phyloP scores from a whole-genome alignment of 1,140 invertebrate genomes.

The Hyles euphorbiae region DNA sequence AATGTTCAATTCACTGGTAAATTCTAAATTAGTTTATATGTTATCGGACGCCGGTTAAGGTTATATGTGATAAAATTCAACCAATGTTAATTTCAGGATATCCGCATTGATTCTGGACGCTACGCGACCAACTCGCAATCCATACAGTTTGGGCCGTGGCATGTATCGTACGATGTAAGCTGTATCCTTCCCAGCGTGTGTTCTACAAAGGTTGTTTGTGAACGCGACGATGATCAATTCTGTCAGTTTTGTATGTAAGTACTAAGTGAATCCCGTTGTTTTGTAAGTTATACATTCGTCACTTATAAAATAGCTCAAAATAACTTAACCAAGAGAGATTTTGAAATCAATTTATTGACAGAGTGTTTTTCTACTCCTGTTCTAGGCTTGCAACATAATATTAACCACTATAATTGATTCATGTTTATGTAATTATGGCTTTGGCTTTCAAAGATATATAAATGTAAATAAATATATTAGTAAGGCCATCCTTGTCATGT shows the following conservation, averaged over 20 bases:
- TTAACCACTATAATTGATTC: too few relatives aligned
- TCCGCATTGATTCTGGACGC: constrained; percentile 44
- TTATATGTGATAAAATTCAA: background rate
- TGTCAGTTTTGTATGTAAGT: constrained; percentile 70
- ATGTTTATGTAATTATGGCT: too few relatives aligned
- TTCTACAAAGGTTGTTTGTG: constrained; percentile 68
- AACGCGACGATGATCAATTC: constrained; percentile 60
- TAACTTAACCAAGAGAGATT: too few relatives aligned
- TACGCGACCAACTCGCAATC: constrained; percentile 53
- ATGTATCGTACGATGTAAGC: constrained; percentile 63
- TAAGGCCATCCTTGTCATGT: too few relatives aligned
- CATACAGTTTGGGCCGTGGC: constrained; percentile 66
- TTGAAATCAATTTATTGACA: too few relatives aligned
- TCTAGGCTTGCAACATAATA: too few relatives aligned
- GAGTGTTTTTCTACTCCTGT: too few relatives aligned
- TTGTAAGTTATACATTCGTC: background rate
- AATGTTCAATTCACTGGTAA: too few relatives aligned
- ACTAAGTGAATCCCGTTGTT: background rate
- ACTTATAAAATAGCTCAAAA: too few relatives aligned
- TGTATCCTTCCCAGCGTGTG: constrained; percentile 66
- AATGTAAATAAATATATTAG: too few relatives aligned
- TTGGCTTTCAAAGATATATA: too few relatives aligned
- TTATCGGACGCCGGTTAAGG: background rate
- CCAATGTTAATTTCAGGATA: constrained; percentile 36
- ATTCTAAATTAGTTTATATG: too few relatives aligned